A percentile compares a stretch with the other conserved stretches of the same genome.
phyloP scores from a whole-genome alignment of 2,113 vertebrate genomes.

The Phaethornis superciliosus region DNA sequence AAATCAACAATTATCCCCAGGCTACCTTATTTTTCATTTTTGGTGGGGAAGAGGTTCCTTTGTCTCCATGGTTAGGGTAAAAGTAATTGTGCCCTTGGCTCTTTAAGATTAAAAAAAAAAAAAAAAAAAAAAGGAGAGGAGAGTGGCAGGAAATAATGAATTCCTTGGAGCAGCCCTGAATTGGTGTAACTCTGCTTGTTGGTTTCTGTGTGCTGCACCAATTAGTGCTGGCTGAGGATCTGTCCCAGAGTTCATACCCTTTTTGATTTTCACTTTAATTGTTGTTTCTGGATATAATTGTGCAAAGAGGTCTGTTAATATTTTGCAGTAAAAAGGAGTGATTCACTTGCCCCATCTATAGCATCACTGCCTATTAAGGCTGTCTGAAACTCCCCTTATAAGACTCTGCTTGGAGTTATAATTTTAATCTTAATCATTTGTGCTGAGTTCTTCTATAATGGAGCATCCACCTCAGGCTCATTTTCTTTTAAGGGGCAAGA shows the following conservation, averaged over 20 bases:
- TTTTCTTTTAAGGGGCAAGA: not conserved
- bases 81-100: not conserved
- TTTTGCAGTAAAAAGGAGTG: not conserved
- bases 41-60: not conserved
- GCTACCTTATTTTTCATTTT: not conserved
- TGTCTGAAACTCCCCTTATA: not conserved
- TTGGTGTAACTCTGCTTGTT: not conserved
- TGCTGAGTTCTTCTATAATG: not conserved
- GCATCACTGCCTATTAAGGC: slow-evolving; percentile 30
- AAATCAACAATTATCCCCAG: not conserved
- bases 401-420: not conserved
- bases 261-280: slow-evolving; percentile 30
- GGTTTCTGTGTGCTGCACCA: not conserved
- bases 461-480: not conserved
- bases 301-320: slow-evolving; percentile 27
- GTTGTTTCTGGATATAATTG: slow-evolving; percentile 24
- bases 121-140: not conserved
- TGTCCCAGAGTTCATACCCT: not conserved
- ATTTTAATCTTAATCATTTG: slow-evolving; percentile 33
- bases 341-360: slow-evolving; percentile 6
- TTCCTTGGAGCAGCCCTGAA: not conserved
- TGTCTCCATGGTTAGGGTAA: not conserved
- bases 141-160: not conserved
- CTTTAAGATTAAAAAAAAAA: not conserved
- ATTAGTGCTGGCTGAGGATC: slow-evolving; percentile 16